Conservation (phyloP, 2,113 vertebrate species). For the Tor tambroides region DNA sequence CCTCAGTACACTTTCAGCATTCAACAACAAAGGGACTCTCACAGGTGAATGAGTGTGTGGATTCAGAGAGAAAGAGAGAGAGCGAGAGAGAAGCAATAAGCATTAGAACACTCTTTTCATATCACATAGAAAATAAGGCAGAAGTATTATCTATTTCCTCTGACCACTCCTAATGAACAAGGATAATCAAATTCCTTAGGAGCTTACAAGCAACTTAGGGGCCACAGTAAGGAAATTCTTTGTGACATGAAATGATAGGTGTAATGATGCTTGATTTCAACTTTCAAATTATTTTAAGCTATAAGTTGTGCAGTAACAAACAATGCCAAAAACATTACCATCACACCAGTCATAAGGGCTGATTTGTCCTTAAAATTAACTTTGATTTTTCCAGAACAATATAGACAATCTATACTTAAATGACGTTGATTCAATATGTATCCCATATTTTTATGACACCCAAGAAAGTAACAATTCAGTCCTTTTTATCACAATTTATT, state of each 20-base stretch:
- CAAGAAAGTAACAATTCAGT: neutral
- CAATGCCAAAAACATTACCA: neutral
- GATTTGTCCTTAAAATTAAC: neutral
- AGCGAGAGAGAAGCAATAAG: constrained; percentile 6
- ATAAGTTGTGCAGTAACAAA: neutral
- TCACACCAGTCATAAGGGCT: neutral
- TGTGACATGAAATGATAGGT: neutral
- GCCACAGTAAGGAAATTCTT: neutral
- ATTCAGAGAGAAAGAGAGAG: neutral
- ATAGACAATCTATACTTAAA: neutral
- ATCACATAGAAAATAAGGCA: constrained; percentile 7
- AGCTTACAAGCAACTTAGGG: neutral
- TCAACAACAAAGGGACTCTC: constrained; percentile 45
- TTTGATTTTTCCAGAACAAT: neutral
- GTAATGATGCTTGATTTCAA: neutral
- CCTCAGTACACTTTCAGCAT: constrained; percentile 42
- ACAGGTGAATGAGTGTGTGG: constrained; percentile 40
- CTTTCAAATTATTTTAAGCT: neutral
- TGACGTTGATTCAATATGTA: neutral
- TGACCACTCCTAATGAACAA: neutral
- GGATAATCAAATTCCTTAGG: neutral
- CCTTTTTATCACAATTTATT: neutral
- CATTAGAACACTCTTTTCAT: constrained; percentile 17
- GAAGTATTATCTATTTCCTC: neutral
- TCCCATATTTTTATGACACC: neutral